Evolutionary conservation across 2,797 vertebrate genomes (phyloP).

Genomic region (Karalla daura): DNA sequence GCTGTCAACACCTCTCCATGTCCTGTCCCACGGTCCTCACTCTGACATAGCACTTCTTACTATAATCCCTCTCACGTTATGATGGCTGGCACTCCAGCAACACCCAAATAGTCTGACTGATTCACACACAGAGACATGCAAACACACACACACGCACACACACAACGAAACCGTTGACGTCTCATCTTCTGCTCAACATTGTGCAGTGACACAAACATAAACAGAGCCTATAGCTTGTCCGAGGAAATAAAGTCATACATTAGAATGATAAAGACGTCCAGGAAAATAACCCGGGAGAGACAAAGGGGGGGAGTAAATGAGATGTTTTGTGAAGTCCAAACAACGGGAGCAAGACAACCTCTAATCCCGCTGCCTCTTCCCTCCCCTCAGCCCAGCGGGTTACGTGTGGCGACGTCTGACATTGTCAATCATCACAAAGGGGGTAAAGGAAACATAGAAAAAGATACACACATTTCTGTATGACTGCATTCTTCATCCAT

Average conservation of each 20-base stretch:
- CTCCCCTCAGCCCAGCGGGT: slow-evolving; percentile 39
- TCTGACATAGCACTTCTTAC: slow-evolving; percentile 55
- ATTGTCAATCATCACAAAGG: slow-evolving; percentile 53
- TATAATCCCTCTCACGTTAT: slow-evolving; percentile 73
- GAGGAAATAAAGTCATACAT: slow-evolving; percentile 1
- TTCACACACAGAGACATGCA: slow-evolving; percentile 14
- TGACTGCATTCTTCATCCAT: slow-evolving; percentile 41
- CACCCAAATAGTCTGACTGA: slow-evolving; percentile 56
- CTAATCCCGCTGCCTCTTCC: slow-evolving; percentile 47
- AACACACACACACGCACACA: slow-evolving; percentile 1
- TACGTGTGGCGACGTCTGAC: slow-evolving; percentile 38
- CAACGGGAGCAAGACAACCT: slow-evolving; percentile 36
- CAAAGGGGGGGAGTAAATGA: slow-evolving; percentile 12
- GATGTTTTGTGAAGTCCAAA: slow-evolving; percentile 31
- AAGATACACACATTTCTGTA: slow-evolving; percentile 19
- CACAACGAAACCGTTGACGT: not conserved
- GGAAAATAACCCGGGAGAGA: slow-evolving; percentile 10
- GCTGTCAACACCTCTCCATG: slow-evolving; percentile 52
- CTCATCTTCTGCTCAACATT: slow-evolving; percentile 1
- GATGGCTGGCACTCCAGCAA: slow-evolving; percentile 72
- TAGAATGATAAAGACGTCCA: slow-evolving; percentile 10
- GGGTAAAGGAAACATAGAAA: not conserved
- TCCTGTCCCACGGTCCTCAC: slow-evolving; percentile 36
- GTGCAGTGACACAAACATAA: not conserved
- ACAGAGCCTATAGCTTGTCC: not conserved